Base-by-base conservation (phyloP, 1,140 invertebrate genomes). In the Sitobion miscanthi region DNA sequence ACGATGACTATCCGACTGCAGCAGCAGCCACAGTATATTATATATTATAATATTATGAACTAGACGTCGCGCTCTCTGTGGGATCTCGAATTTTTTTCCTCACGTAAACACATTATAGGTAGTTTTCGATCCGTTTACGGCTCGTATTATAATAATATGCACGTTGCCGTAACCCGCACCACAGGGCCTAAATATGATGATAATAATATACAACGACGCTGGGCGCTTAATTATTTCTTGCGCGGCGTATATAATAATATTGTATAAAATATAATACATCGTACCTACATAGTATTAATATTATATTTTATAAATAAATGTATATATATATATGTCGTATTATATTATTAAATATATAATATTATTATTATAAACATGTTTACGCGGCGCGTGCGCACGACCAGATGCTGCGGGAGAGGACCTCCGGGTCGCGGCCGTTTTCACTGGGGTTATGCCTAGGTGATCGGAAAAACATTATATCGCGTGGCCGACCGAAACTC, bases 401-500 rank as follows among this genome's bases (percentile, higher is more conserved):
- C 30, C 62, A 69, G 62, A 69, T 69, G 62, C 62, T n/a, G 30
- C 62, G 14, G 42, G 42, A 3, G 3, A 69, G 30, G 14, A 69
- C 62, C 62, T 69, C 62, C 62, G 30, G 17, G 62, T 69, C 62
- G 62, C 30, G 14, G 30, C n/a, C 5, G 62, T 69, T 69, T 69
- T 69, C 30, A 23, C 62, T n/a, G 62, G 62, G 62, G 62, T n/a
- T 83, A 83, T 38, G 35, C 35, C 35, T 35, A 83, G 25, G 25
- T 57, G 88, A 89, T 89, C 49, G 49, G 88, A 38, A 89, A 89
- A 89, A 89, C 49, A 89, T 52, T 89, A 54, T 89, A 88, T 88
- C 17, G 86, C 88, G 88, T 89, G 88, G 35, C 35, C 35, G n/a
- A 89, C 88, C 88, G 47, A 89, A 89, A 89, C 88, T 89, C 52